Base-by-base conservation (phyloP, 2,113 vertebrate species). In the Nothocercus julius region DNA sequence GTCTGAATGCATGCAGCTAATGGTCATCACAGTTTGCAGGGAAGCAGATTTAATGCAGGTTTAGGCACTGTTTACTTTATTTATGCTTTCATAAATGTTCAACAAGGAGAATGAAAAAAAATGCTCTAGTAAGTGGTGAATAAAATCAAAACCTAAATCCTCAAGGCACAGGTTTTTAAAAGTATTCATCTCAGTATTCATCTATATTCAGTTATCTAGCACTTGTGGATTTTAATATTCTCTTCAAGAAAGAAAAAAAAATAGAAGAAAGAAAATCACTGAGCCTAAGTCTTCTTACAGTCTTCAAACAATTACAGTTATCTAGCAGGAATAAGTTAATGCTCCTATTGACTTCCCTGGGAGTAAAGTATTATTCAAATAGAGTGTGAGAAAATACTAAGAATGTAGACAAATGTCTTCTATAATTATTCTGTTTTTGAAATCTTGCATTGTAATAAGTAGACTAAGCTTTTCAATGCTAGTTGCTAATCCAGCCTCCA, bases 1-100 rank as follows among this genome's bases (percentile, higher is more conserved):
- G 21, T 94, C 90, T 90, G 64, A 89, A 88, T 86, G 24, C n/a
- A 73, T 63, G 70, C 45, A 82, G 87, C 54, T 94, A 86, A 80
- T 92, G 45, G 82, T 91, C 69, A 61, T 47, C 47, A 63, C 58
- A 85, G 34, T 92, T 91, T 89, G 34, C 34, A n/a, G 77, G 42
- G n/a, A 13, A 62, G 15, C 7, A 90, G 32, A 67, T 87, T 91
- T 89, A 88, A 49, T 70, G 2, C 79, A 73, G 40, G 66, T 67
- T 24, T 62, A 45, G 67, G 32, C 30, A 59, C n/a, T 47, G 13
- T 68, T 85, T 69, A 67, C 49, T 92, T 86, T 68, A 74, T 19
- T 74, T 89, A 42, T 14, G 15, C 28, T 87, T 95, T 90, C 42
- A 59, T 77, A 82, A 85, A 69, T 20, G 5, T 38, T 91, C 47